Evolutionary conservation across 1,140 invertebrate genomes (phyloP), one percentile per base, ranked within the genome.

Genomic region (Cyclina sinensis): DNA sequence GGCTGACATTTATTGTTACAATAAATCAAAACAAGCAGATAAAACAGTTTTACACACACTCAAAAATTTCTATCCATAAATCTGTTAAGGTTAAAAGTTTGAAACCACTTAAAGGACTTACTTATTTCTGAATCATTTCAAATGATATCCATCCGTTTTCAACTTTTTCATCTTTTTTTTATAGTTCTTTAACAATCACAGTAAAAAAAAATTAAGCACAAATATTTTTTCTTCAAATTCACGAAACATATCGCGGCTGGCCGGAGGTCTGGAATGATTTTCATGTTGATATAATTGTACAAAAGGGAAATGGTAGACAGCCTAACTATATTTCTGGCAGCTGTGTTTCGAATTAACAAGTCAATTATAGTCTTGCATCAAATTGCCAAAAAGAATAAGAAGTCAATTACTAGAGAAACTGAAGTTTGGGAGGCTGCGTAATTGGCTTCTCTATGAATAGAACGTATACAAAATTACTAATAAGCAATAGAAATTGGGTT

Each of bases 331-430:
- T 30, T 68, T 68, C 81, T 68, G 81, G 54, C 85, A 79, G 85
- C 57, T 86, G 85, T 86, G 85, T 76, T 86, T 76, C 46, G 85
- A 86, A 86, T 86, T 86, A 86, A 86, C 85, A 78, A 78, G 74
- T 79, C 85, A 86, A 86, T 86, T 86, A 86, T 86, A 86, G 54
- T 86, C 74, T 86, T 79, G 85, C 85, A 86, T 86, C 85, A 76
- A 86, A 86, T 86, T 86, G 85, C 85, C 85, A 86, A 86, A 86
- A 86, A 79, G 85, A 86, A 86, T 86, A 86, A 86, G 85, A 86
- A 86, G 85, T 86, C 85, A 86, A 86, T 86, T 86, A 86, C 85
- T 86, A 57, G n/a, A 51, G 74, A 86, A 86, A 86, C 79, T 86
- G 85, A 76, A 86, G 73, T 86, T 79, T 57, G 85, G 54, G 48